Percentiles rank a stretch among this genome's conserved stretches.
Evolutionary conservation across 2,113 vertebrate genomes (phyloP).

Genomic region (Nesoenas mayeri): DNA sequence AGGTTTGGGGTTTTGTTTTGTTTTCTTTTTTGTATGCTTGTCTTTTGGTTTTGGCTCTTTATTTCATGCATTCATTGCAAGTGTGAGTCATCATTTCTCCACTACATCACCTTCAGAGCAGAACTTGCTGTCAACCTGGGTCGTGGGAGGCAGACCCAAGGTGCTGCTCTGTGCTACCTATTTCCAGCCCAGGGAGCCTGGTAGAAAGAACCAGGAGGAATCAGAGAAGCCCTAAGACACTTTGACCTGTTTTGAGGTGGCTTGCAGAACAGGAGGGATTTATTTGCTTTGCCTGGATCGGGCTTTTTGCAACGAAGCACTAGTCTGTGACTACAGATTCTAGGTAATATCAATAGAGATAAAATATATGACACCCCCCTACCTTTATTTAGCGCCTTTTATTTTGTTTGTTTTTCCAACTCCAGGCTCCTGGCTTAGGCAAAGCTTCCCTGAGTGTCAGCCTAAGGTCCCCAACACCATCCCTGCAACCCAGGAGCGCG

Average conservation of each 20-base stretch:
- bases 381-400: background rate
- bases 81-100: background rate
- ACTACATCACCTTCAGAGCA: background rate
- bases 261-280: background rate
- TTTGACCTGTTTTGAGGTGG: background rate
- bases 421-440: background rate
- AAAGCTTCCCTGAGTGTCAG: background rate
- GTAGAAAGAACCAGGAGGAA: background rate
- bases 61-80: background rate
- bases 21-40: background rate
- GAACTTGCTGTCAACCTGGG: background rate
- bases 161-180: background rate
- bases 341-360: background rate
- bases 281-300: background rate
- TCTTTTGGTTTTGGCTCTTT: background rate
- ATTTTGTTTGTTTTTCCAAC: background rate
- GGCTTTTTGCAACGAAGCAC: accelerated
- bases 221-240: background rate
- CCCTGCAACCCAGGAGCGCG: too few species aligned
- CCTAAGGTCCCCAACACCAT: too few species aligned
- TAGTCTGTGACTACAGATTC: background rate
- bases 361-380: accelerated
- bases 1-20: background rate
- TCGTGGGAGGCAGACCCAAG: background rate
- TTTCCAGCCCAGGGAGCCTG: background rate